phyloP scores from a whole-genome alignment of 2,113 vertebrate species.

The Sturnus vulgaris region DNA sequence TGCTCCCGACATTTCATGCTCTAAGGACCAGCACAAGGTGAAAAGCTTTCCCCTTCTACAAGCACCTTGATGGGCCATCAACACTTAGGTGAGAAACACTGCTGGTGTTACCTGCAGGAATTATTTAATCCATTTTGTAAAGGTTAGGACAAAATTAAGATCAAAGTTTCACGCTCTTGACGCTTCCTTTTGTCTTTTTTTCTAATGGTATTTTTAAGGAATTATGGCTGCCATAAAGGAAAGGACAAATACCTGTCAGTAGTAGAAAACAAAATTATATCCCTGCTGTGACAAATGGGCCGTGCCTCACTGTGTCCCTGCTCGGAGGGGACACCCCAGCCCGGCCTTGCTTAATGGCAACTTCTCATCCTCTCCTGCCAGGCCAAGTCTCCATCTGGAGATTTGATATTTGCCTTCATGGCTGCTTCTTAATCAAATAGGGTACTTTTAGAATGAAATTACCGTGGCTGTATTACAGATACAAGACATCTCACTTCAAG shows the following conservation, averaged over 20 bases:
- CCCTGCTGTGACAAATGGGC: slow-evolving; percentile 24
- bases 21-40: neutral
- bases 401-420: slow-evolving; percentile 44
- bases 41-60: neutral
- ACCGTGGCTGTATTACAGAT: neutral
- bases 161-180: neutral
- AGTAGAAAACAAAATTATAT: slow-evolving; percentile 47
- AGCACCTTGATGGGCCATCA: neutral
- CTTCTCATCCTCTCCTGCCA: slow-evolving; percentile 2
- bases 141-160: slow-evolving; percentile 63
- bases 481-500: slow-evolving; percentile 14
- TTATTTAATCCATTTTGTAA: slow-evolving; percentile 22
- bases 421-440: slow-evolving; percentile 48
- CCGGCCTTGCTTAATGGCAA: neutral
- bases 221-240: slow-evolving; percentile 36
- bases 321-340: neutral
- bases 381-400: slow-evolving; percentile 3
- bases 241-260: slow-evolving; percentile 44
- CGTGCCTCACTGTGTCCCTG: fast-evolving
- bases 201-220: slow-evolving; percentile 21
- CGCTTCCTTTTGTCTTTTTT: neutral
- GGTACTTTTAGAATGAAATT: slow-evolving; percentile 36
- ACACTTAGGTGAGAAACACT: neutral
- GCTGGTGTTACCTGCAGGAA: neutral
- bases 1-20: neutral